Percentiles rank a stretch among this genome's conserved stretches.
These are phyloP conservation scores for Hypercompe scribonia DNA, from an alignment of 2,888 invertebrate genomes.

Conservation along the genomic window DNA sequence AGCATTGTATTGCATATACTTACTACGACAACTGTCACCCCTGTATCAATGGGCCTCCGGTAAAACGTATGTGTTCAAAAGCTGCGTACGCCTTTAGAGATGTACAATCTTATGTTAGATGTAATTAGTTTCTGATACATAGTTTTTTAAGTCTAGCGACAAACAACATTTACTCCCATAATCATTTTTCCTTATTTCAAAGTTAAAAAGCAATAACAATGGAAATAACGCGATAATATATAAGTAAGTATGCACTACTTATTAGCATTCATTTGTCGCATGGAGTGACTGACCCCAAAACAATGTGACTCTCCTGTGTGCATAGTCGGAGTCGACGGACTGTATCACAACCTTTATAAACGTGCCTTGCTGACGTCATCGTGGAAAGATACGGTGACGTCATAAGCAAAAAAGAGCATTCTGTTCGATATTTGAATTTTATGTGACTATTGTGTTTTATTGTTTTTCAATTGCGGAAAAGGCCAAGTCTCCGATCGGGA, in stretches of 20 bases:
- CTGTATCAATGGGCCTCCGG: no score
- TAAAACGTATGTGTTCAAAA: not conserved
- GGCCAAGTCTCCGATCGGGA: not conserved
- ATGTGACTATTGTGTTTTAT: not conserved
- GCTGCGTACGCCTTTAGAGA: not conserved
- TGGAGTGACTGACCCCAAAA: constrained; percentile 54
- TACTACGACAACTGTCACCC: no score
- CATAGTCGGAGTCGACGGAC: constrained; percentile 53
- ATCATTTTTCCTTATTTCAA: not conserved
- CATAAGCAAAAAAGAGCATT: not conserved
- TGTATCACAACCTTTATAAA: constrained; percentile 9
- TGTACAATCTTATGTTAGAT: not conserved
- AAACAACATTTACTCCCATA: not conserved
- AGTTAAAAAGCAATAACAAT: not conserved
- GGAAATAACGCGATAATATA: not conserved
- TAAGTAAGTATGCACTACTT: constrained; percentile 1
- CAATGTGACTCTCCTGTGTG: constrained; percentile 60
- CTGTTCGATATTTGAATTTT: not conserved
- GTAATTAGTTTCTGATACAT: not conserved
- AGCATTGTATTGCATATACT: no score
- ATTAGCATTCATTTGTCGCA: constrained; percentile 36
- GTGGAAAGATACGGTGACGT: not conserved
- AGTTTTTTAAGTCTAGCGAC: not conserved
- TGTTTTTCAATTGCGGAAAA: not conserved
- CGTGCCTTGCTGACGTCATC: constrained; percentile 13